Conservation (phyloP, 2,888 invertebrate species). For the Xestia xanthographa region DNA sequence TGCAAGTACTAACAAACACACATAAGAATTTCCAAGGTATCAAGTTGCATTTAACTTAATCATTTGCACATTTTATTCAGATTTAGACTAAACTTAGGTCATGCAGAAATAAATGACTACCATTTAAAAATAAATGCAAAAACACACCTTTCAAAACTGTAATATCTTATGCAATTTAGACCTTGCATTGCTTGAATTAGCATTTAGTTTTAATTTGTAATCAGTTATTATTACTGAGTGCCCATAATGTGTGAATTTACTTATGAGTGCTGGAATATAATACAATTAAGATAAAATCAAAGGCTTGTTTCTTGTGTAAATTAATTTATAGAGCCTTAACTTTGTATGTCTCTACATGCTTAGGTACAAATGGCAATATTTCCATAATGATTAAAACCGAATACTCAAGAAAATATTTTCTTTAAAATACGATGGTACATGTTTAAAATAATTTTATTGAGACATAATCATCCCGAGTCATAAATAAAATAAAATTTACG, state of each 20-base stretch:
- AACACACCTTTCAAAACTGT: slow-evolving; percentile 25
- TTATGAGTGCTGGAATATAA: slow-evolving; percentile 51
- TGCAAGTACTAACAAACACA: background rate
- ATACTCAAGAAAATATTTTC: slow-evolving; percentile 15
- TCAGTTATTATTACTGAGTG: slow-evolving; percentile 34
- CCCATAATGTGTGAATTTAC: slow-evolving; percentile 32
- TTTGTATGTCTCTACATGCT: slow-evolving; percentile 15
- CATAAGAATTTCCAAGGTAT: slow-evolving; percentile 12
- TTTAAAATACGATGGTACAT: background rate
- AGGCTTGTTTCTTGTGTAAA: slow-evolving; percentile 54
- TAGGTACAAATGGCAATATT: slow-evolving; percentile 38
- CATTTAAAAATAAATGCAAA: slow-evolving; percentile 35
- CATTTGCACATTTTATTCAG: slow-evolving; percentile 3
- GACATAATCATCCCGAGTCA: background rate
- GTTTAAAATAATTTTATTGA: background rate
- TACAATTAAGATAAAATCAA: slow-evolving; percentile 60
- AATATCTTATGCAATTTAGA: slow-evolving; percentile 19
- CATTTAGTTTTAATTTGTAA: slow-evolving; percentile 44
- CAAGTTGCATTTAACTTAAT: slow-evolving; percentile 1
- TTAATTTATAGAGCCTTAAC: slow-evolving; percentile 41
- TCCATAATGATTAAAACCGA: slow-evolving; percentile 21
- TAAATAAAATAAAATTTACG: too few species aligned
- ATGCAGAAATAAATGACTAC: slow-evolving; percentile 5
- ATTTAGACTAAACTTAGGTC: background rate
- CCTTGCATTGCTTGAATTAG: slow-evolving; percentile 19